A percentile compares a stretch with the other conserved stretches of the same genome.
Conservation (phyloP, 2,888 invertebrate genomes). For the Cenopis cana region DNA sequence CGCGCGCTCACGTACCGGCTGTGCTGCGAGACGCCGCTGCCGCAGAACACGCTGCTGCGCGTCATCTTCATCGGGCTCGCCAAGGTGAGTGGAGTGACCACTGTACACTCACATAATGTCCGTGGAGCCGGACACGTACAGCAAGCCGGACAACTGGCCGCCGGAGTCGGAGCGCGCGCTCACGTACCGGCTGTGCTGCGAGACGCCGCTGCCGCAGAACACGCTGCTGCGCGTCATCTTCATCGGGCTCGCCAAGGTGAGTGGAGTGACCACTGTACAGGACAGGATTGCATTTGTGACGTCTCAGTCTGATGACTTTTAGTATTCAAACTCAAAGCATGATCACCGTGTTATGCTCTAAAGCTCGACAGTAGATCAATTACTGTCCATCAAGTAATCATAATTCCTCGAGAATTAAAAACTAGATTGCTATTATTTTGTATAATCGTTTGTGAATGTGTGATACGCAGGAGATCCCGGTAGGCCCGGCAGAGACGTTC, state of each 20-base stretch:
- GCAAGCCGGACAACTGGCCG: conserved; percentile 95
- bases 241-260: conserved; percentile 91
- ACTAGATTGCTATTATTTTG: neutral
- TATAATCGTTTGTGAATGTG: neutral
- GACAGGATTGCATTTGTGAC: too few relatives aligned
- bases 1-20: conserved; percentile 91
- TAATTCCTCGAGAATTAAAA: too few relatives aligned
- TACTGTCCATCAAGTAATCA: too few relatives aligned
- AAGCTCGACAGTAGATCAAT: too few relatives aligned
- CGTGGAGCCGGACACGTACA: conserved; percentile 92
- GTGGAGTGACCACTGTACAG: too few relatives aligned
- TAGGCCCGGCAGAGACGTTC: conserved; percentile 92
- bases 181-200: conserved; percentile 92
- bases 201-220: conserved; percentile 94
- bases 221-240: conserved; percentile 92
- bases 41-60: conserved; percentile 93
- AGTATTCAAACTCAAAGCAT: too few relatives aligned
- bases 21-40: conserved; percentile 94
- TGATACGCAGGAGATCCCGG: conserved; percentile 88
- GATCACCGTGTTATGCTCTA: too few relatives aligned
- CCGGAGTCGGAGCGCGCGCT: conserved; percentile 94
- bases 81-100: conserved; percentile 84
- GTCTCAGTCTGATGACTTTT: too few relatives aligned
- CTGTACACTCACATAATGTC: conserved; percentile 82
- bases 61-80: conserved; percentile 93